Evolutionary conservation across 2,113 vertebrate species (phyloP), one percentile per base, ranked within the genome.

Genomic region (Proteles cristata): DNA sequence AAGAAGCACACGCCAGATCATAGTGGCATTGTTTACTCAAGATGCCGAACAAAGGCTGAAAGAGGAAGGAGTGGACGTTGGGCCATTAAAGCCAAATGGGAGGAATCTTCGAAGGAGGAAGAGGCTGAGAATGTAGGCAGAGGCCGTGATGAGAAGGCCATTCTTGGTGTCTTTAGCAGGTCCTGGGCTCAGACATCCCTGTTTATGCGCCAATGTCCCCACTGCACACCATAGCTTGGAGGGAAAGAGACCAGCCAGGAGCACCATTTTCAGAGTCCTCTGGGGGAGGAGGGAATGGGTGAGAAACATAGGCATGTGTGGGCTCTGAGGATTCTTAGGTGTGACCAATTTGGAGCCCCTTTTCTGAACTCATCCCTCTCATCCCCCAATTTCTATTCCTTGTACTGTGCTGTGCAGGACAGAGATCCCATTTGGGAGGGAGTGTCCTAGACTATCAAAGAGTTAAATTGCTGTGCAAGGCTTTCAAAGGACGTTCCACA

Each of bases 81-180:
- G 17, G 43, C 68, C 55, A 5, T 50, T 7, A 39, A 19, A 61
- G 50, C 35, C 21, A 4, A 71, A 28, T 43, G 17, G 19, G 79
- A 81, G 74, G 92, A 74, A 68, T 90, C 55, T 80, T 97, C 4
- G 0, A 96, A 96, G 66, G 93, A 94, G 33, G 65, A 83, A 89
- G 74, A 65, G 2, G 87, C 77, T 76, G 33, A 81, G 74, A 58
- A 35, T 35, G 71, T 23, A 6, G 61, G 33, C 26, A 33, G 77
- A 73, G 43, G 48, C 65, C 33, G 3, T 5, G n/a, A 28, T 10
- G 28, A 25, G 39, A 58, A 21, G 66, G n/a, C 12, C 12, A 2
- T 28, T 45, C 61, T 93, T 14, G 33, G 25, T 43, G 50, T 80
- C 69, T 93, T 65, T 19, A 16, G 43, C 48, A 35, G 71, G 19